Percentiles rank a stretch among this genome's conserved stretches.
These are phyloP conservation scores for Procambarus clarkii DNA, from an alignment of 1,140 invertebrate species.

Conservation along the genomic window DNA sequence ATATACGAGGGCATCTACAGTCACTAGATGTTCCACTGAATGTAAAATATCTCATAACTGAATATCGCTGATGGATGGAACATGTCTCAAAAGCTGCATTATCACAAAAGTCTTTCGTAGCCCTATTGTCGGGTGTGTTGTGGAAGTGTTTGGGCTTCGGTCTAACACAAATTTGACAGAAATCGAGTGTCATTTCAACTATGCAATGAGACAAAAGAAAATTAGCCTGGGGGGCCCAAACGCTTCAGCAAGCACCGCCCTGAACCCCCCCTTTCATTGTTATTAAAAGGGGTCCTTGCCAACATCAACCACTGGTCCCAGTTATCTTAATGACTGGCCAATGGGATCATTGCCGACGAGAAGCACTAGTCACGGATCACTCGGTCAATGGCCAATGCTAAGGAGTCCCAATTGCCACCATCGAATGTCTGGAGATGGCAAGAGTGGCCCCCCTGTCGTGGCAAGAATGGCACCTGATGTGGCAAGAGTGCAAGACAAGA, in stretches of 20 bases:
- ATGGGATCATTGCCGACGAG: background rate
- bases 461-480: background rate
- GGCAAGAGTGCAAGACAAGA: background rate
- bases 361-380: too few species aligned
- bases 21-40: background rate
- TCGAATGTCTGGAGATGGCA: background rate
- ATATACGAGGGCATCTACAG: background rate
- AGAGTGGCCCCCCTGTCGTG: background rate
- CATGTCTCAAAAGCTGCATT: background rate
- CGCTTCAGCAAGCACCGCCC: background rate
- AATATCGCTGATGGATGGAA: background rate
- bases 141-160: background rate
- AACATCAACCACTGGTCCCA: background rate
- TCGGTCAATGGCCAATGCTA: too few species aligned
- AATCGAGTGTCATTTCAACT: too few species aligned
- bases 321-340: background rate
- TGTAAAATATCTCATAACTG: background rate
- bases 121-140: background rate
- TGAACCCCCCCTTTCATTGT: background rate
- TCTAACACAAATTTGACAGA: too few species aligned
- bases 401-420: background rate
- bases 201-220: too few species aligned
- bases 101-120: conserved; percentile 7
- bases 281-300: background rate
- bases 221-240: too few species aligned